A percentile compares a stretch with the other conserved stretches of the same genome.
Conservation (phyloP, 2,888 invertebrate genomes). For the Meganola albula region DNA sequence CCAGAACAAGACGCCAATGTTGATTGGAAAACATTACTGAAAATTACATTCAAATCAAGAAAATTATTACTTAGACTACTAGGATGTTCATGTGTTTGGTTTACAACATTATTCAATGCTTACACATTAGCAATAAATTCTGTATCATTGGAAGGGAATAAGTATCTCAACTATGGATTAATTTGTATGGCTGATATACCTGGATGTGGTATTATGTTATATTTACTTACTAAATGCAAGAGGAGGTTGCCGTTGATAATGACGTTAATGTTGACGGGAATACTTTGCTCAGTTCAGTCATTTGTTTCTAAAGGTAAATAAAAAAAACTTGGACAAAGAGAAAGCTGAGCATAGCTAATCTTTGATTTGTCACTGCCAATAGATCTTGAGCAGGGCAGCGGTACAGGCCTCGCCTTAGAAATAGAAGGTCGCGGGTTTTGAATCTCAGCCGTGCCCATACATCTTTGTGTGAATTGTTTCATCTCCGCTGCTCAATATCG, state of each 20-base stretch:
- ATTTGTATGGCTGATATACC: constrained; percentile 78
- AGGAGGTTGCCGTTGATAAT: constrained; percentile 57
- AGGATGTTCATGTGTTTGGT: constrained; percentile 48
- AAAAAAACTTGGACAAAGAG: too few relatives aligned
- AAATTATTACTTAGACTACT: constrained; percentile 38
- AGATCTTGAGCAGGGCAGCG: too few relatives aligned
- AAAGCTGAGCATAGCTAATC: neutral
- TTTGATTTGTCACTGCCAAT: too few relatives aligned
- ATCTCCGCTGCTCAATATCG: too few relatives aligned
- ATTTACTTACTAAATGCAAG: constrained; percentile 67
- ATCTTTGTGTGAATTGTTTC: too few relatives aligned
- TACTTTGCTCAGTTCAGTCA: constrained; percentile 18
- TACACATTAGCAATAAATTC: constrained; percentile 83
- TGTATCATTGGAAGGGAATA: constrained; percentile 82
- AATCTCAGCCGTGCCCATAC: too few relatives aligned
- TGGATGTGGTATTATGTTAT: constrained; percentile 70
- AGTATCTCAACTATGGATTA: constrained; percentile 83
- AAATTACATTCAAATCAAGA: constrained; percentile 32
- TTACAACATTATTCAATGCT: constrained; percentile 60
- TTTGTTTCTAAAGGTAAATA: constrained; percentile 21
- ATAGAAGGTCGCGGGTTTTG: too few relatives aligned
- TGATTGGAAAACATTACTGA: constrained; percentile 11
- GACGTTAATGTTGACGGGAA: constrained; percentile 16
- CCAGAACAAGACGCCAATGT: constrained; percentile 26
- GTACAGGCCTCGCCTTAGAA: too few relatives aligned